Base-by-base conservation (phyloP, 2,797 vertebrate genomes). In the Melanogrammus aeglefinus region DNA sequence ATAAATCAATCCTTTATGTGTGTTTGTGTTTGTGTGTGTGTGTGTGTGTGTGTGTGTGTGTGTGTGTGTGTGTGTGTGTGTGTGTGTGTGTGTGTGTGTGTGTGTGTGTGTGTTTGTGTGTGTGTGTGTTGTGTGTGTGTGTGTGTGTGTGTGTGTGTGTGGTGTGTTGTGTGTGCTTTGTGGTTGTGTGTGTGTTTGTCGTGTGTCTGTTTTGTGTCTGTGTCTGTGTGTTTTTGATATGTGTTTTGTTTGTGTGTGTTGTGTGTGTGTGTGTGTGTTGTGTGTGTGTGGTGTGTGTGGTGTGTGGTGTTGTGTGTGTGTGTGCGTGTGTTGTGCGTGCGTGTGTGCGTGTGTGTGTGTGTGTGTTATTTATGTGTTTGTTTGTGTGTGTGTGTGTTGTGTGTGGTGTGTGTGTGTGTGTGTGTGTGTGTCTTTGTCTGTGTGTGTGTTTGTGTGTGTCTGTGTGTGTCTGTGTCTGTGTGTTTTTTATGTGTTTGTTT, bases 311-410 rank as follows among this genome's bases (percentile, higher is more conserved):
- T 57, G 70, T 36, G 16, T 27, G 35, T n/a, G 38, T 2, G 66
- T 72, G 35, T 77, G 4, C 91, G 47, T 77, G 51, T 63, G 36
- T 76, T 24, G 0, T 76, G 75, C 41, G 71, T 77, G 51, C 70
- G 73, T 74, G 38, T 69, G 72, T 77, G 72, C 70, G 57, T 74
- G 63, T 73, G 69, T 57, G 44, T 36, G 16, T 27, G 35, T n/a
- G 38, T 6, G 66, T 72, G 35, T n/a, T n/a, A n/a, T n/a, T n/a
- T n/a, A n/a, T 78, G 4, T 77, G 47, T 72, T 63, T 73, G 36
- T 66, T 47, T 77, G 72, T 69, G 51, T 70, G 38, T 73, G 66
- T 36, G 41, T 44, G n/a, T 24, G 33, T 29, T 4, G 66, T 74
- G 41, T 77, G 2, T 38, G 6, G 29, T 21, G 2, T 57, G 47